Evolutionary conservation across 2,888 invertebrate species (phyloP).

Genomic region (Pilophorus perplexus): DNA sequence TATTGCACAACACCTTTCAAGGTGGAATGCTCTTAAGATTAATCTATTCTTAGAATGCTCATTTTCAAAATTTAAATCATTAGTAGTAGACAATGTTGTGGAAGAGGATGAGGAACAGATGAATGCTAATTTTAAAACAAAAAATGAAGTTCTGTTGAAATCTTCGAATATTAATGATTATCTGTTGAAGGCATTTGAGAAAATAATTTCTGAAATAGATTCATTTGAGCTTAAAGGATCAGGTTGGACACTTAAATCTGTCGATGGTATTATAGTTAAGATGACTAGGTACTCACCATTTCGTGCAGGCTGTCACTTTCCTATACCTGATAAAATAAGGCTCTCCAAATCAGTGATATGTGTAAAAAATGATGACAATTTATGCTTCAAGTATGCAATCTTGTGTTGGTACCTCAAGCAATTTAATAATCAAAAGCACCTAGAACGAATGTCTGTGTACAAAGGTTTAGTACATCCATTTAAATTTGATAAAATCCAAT

Average conservation of each 20-base stretch:
- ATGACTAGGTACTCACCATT: not conserved
- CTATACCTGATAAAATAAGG: not conserved
- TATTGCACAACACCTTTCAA: not conserved
- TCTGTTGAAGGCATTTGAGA: not conserved
- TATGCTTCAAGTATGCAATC: not conserved
- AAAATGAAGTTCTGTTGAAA: not conserved
- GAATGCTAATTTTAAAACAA: not conserved
- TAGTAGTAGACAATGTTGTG: not conserved
- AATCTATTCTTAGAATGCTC: not conserved
- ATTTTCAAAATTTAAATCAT: not conserved
- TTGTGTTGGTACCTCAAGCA: not conserved
- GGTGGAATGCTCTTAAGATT: not conserved
- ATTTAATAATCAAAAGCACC: not conserved
- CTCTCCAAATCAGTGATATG: not conserved
- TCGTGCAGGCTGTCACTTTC: not conserved
- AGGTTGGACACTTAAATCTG: not conserved
- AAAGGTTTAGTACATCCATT: not conserved
- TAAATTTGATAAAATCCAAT: not conserved
- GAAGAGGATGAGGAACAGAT: not conserved
- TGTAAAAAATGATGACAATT: not conserved
- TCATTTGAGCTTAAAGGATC: not conserved
- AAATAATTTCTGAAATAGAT: not conserved
- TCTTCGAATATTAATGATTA: not conserved
- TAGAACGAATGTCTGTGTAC: not conserved
- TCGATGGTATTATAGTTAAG: not conserved